phyloP scores from a whole-genome alignment of 2,888 invertebrate genomes.

The Callinectes sapidus region DNA sequence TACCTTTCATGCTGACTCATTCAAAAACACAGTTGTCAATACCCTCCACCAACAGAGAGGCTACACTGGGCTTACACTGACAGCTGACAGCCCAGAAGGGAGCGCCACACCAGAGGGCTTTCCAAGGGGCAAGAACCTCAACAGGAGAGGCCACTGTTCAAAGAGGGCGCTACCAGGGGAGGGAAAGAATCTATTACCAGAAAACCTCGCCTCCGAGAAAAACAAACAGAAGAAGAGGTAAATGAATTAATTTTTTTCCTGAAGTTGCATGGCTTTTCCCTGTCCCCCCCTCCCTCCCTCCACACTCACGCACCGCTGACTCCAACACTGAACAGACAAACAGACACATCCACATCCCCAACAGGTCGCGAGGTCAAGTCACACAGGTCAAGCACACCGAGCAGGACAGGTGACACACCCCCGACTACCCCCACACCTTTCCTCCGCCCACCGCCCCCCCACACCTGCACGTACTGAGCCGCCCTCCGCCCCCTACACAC shows the following conservation, averaged over 20 bases:
- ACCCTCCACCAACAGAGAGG: too few relatives aligned
- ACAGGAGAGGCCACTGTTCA: too few relatives aligned
- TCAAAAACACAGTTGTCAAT: too few relatives aligned
- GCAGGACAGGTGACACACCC: background rate
- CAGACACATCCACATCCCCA: background rate
- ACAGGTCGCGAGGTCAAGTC: background rate
- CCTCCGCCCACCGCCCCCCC: background rate
- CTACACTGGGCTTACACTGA: too few relatives aligned
- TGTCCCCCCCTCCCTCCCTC: background rate
- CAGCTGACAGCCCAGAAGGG: too few relatives aligned
- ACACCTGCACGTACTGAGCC: background rate
- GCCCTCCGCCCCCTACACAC: conserved; percentile 15
- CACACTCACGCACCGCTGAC: background rate
- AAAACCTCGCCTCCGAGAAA: too few relatives aligned
- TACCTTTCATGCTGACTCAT: too few relatives aligned
- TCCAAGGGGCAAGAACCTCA: too few relatives aligned
- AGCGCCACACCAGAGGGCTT: too few relatives aligned
- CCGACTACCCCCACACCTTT: background rate
- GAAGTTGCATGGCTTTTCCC: background rate
- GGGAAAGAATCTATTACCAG: too few relatives aligned
- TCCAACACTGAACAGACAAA: background rate
- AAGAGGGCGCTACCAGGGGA: too few relatives aligned
- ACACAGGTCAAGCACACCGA: background rate
- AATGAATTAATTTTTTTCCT: background rate
- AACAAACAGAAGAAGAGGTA: too few relatives aligned